Evolutionary conservation across 2,113 vertebrate species (phyloP), one percentile per base, ranked within the genome.

Genomic region (Platichthys stellatus): DNA sequence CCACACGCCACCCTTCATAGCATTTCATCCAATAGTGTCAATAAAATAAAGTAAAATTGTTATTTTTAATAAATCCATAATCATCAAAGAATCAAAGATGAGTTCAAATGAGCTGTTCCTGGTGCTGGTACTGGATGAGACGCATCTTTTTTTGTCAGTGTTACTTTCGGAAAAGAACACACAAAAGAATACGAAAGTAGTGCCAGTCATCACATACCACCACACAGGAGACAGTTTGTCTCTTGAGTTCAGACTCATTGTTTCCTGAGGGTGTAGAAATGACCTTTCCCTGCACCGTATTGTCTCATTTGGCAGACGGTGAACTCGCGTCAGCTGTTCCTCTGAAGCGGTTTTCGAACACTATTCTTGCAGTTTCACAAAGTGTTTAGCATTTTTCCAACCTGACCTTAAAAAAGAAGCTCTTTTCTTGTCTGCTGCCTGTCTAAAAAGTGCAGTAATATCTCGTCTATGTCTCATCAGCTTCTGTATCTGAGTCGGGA

Each of bases 401-500:
- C 7, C 23, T 2, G 23, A 24, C 23, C 11, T 15, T 15, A 14
- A 13, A 26, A 58, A 58, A 4, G 14, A 5, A 9, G 40, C 10
- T 31, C 24, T 57, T 23, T 14, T 53, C 28, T 28, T 11, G 43
- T 47, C 28, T 2, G 38, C 38, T 40, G 21, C 13, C 24, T 49
- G 67, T 31, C 28, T 56, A 20, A 76, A 53, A 75, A 66, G 26
- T 54, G 71, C 15, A 58, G 12, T 72, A 49, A 18, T 47, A 31
- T 82, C 59, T 82, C 26, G 85, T 75, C 10, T 71, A 0, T 60
- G 69, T 43, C 59, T 69, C 45, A 63, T 75, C 53, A 54, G 67
- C 20, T 11, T 62, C 62, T 81, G 65, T 64, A 80, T 84, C 62
- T 72, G 69, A 68, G 62, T 71, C 45, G 66, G 66, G 84, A 81